Conservation (phyloP, 2,888 invertebrate species). For the Bembecia ichneumoniformis region DNA sequence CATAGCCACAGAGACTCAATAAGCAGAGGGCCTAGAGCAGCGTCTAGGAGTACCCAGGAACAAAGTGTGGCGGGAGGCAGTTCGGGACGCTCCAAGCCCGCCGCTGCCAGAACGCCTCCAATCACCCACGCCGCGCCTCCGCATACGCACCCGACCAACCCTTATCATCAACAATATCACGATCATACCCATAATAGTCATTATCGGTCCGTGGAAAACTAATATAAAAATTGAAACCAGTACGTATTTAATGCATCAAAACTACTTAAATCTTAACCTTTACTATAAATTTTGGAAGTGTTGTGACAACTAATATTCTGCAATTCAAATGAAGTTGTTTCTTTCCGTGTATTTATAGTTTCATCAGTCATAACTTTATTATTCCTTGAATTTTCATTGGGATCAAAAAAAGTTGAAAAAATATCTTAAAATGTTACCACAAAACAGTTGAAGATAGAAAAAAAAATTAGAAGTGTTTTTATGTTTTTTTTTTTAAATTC, state of each 20-base stretch:
- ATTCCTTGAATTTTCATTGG: too few relatives aligned
- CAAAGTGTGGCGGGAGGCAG: slow-evolving; percentile 88
- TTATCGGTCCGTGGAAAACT: not conserved
- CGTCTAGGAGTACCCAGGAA: slow-evolving; percentile 81
- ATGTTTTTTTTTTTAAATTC: too few relatives aligned
- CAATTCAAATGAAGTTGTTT: too few relatives aligned
- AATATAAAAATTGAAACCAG: not conserved
- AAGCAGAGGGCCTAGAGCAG: slow-evolving; percentile 90
- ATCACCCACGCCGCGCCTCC: slow-evolving; percentile 90
- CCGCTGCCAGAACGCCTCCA: slow-evolving; percentile 88
- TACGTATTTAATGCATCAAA: not conserved
- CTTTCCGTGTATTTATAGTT: too few relatives aligned
- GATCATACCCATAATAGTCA: not conserved
- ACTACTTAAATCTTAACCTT: not conserved
- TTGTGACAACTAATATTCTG: too few relatives aligned
- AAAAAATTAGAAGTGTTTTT: too few relatives aligned
- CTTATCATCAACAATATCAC: slow-evolving; percentile 48
- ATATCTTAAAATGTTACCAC: too few relatives aligned
- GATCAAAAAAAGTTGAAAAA: too few relatives aligned
- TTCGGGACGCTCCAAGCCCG: slow-evolving; percentile 86
- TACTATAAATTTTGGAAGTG: too few relatives aligned
- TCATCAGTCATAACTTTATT: too few relatives aligned
- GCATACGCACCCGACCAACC: slow-evolving; percentile 94
- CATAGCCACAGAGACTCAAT: slow-evolving; percentile 95
- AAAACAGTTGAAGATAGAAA: too few relatives aligned